Evolutionary conservation across 2,113 vertebrate species (phyloP).

Genomic region (Neopipo cinnamomea): DNA sequence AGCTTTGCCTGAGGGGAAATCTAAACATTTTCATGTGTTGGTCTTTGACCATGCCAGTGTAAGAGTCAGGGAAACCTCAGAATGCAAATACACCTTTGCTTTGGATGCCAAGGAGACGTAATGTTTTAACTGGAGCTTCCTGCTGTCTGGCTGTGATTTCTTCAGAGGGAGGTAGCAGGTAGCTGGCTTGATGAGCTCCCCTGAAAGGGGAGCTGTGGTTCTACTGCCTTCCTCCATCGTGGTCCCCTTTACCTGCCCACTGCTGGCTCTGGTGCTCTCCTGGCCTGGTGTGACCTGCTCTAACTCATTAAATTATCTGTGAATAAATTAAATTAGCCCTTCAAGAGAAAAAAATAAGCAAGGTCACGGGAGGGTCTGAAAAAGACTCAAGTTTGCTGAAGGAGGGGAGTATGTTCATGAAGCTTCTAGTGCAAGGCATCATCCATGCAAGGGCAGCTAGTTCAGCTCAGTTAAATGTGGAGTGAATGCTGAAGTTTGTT

Average conservation of each 20-base stretch:
- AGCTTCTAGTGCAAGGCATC: background rate
- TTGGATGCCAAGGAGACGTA: background rate
- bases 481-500: background rate
- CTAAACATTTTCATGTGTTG: background rate
- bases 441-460: background rate
- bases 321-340: background rate
- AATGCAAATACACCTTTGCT: background rate
- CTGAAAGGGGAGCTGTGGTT: background rate
- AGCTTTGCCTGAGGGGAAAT: background rate
- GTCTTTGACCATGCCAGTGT: background rate
- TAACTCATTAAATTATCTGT: background rate
- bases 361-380: background rate
- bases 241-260: background rate
- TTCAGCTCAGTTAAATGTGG: background rate
- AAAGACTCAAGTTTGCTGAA: background rate
- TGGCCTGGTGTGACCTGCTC: background rate
- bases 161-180: background rate
- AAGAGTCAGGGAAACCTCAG: background rate
- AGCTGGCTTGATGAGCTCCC: background rate
- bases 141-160: rapidly evolving
- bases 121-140: background rate
- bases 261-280: background rate
- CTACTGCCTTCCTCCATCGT: background rate
- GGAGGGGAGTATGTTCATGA: background rate
- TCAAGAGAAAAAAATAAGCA: background rate